phyloP scores from a whole-genome alignment of 2,888 invertebrate species.

The Tachina fera region DNA sequence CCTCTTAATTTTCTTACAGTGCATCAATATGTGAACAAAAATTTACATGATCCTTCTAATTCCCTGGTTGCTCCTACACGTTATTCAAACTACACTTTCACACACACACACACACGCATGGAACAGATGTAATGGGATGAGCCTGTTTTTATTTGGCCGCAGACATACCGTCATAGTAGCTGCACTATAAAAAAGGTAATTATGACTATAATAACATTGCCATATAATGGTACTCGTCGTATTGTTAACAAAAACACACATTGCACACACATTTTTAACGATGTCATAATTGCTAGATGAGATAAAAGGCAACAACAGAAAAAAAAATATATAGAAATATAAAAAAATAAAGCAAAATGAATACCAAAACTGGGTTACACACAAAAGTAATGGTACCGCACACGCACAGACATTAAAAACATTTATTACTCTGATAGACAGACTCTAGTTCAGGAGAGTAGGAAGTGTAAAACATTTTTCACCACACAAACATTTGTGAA shows the following conservation, averaged over 20 bases:
- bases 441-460: not conserved
- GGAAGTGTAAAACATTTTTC: constrained; percentile 26
- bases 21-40: not conserved
- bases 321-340: not conserved
- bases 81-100: not conserved
- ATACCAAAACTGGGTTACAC: constrained; percentile 42
- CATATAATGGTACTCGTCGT: constrained; percentile 21
- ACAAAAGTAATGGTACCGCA: not conserved
- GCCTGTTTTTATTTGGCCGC: not conserved
- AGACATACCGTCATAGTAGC: not conserved
- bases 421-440: not conserved
- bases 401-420: constrained; percentile 14
- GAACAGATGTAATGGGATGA: not conserved
- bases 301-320: constrained; percentile 17
- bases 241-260: constrained; percentile 28
- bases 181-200: constrained; percentile 42
- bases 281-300: constrained; percentile 34
- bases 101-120: not conserved
- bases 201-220: constrained; percentile 44
- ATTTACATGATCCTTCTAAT: not conserved
- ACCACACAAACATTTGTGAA: constrained; percentile 38
- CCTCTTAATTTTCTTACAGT: not conserved
- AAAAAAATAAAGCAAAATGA: not conserved
- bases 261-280: constrained; percentile 13
- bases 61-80: constrained; percentile 1